Base-by-base conservation (phyloP, 2,888 invertebrate genomes). In the Tachina lurida region DNA sequence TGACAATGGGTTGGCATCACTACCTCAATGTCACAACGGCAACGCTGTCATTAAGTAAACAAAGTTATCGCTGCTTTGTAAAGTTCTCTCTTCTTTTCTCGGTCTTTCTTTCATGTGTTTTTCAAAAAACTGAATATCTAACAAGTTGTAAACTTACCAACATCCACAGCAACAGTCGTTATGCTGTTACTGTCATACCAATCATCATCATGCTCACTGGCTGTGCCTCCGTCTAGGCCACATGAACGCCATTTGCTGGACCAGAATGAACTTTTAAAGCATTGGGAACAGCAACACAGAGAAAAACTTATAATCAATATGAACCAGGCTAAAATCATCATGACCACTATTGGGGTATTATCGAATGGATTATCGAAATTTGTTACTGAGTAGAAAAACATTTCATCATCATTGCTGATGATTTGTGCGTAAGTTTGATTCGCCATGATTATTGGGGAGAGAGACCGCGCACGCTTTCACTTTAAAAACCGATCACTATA, bases 321-420 rank as follows among this genome's bases (percentile, higher is more conserved):
- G 17, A 89, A 88, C 92, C 92, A 92, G n/a, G 92, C 92, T 68
- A 88, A 76, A 39, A 92, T 88, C 92, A 92, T 92, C 49, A 92
- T 76, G 56, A 73, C 41, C 9, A 86, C 79, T 9, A 71, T 76
- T 8, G 79, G 54, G 8, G 54, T 78, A 68, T 86, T 75, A 10
- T 79, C 83, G 15, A 83, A 73, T 4, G 79, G 73, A 68, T 80
- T 49, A 0, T 73, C 60, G 0, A 79, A 49, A 31, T 41, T 47
- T n/a, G 65, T 13, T 1, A 70, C 60, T 8, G 47, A 54, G 49
- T 71, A 71, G 5, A 73, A n/a, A 3, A 86, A 17, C 31, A 83
- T 5, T 17, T 76, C 56, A 71, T 86, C 73, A 43, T 83, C 67
- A 17, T 31, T 47, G 12, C 13, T n/a, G 2, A 79, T n/a, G 8